Evolutionary conservation across 2,888 invertebrate species (phyloP).

Genomic region (Siphonodentalium dalli): DNA sequence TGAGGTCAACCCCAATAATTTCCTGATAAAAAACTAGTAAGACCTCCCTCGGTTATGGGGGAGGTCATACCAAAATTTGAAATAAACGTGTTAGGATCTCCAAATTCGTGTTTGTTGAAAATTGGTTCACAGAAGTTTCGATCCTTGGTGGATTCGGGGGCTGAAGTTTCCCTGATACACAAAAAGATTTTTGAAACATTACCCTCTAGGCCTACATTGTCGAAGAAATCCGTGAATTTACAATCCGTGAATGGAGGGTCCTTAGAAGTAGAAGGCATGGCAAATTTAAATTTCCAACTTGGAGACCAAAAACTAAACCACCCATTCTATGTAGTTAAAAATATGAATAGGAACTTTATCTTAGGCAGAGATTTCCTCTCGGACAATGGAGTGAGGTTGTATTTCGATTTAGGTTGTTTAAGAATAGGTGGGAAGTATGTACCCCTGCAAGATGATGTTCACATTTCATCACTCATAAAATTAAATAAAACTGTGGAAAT

Average conservation of each 20-base stretch:
- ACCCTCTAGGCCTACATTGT: constrained; percentile 4
- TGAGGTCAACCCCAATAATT: too few relatives aligned
- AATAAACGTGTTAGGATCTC: not conserved
- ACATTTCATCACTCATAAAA: constrained; percentile 13
- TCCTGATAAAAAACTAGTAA: too few relatives aligned
- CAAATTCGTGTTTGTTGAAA: constrained; percentile 3
- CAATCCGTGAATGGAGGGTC: not conserved
- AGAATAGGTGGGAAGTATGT: constrained; percentile 16
- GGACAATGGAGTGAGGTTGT: constrained; percentile 12
- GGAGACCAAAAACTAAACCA: constrained; percentile 4
- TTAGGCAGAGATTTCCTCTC: constrained; percentile 14
- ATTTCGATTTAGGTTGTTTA: constrained; percentile 16
- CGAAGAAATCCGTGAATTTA: constrained; percentile 1
- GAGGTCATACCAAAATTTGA: not conserved
- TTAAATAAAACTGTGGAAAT: not conserved
- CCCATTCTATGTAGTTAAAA: constrained; percentile 9
- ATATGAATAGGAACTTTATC: constrained; percentile 18
- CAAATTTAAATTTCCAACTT: constrained; percentile 1
- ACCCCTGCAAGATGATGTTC: constrained; percentile 22
- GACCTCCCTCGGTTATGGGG: too few relatives aligned
- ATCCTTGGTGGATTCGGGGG: constrained; percentile 15
- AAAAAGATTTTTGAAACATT: constrained; percentile 3
- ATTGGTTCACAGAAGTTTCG: constrained; percentile 17
- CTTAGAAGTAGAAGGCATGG: constrained; percentile 6
- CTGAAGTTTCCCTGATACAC: constrained; percentile 17